Base-by-base conservation (phyloP, 2,888 invertebrate species). In the Drosophila quinaria region DNA sequence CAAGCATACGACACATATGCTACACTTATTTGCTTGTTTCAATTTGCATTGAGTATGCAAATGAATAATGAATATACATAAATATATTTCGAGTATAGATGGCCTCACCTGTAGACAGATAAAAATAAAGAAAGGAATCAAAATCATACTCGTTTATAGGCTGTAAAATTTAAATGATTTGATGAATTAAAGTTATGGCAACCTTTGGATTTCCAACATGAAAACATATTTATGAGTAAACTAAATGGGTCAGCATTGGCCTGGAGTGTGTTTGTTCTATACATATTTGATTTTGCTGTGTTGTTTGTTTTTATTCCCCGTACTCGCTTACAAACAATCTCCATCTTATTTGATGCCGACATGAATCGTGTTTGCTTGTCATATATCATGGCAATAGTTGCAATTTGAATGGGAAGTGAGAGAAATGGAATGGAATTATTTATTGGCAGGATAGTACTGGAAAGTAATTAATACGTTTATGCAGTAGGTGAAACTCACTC, bases 1-100 rank as follows among this genome's bases (percentile, higher is more conserved):
- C 49, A 67, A 64, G 60, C 67, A 74, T 62, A 67, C 74, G 52
- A 59, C 62, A 25, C 19, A 29, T 65, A 59, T 44, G 55, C 39
- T 50, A 33, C n/a, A 55, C 17, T 8, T 17, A 65, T 37, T 65
- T 52, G 55, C 17, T 58, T 59, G 41, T 33, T 51, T 19, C 29
- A 56, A 47, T 51, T 46, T 41, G 35, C 15, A n/a, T 42, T 19
- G 17, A 15, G 6, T 25, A 37, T 13, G 17, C 1, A 50, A 31
- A 39, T 74, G 42, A 55, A 56, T 71, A 51, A 51, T 46, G 11
- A 17, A 74, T 35, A 8, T 22, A 74, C 31, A 8, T 22, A 52
- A 41, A n/a, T 39, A 49, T 22, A 35, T 15, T 17, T 15, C 13
- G 1, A 19, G 9, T 11, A 13, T 9, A 17, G 5, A 50, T 22